Conservation (phyloP, 53 echinoderm and acorn worm species). For the Holothuria scabra region DNA sequence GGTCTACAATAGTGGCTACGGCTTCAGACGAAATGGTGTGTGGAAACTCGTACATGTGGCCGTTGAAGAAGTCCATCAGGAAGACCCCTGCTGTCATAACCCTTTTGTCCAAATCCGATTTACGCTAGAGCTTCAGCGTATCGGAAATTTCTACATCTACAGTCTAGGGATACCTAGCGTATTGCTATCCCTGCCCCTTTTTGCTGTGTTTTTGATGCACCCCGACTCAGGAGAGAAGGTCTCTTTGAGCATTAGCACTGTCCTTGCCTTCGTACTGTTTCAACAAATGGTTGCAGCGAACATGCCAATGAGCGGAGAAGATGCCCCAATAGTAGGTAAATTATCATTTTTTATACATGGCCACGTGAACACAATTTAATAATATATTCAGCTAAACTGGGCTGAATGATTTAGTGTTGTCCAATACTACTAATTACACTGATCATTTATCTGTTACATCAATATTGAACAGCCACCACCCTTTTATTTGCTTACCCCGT, state of each 20-base stretch:
- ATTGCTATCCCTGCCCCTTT: conserved; percentile 54
- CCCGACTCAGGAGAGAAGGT: conserved; percentile 77
- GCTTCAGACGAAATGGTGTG: conserved; percentile 32
- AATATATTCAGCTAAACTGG: no score
- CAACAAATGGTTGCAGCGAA: conserved; percentile 67
- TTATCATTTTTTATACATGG: no score
- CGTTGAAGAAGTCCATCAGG: background rate
- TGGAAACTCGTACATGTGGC: conserved; percentile 4
- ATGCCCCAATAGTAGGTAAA: conserved; percentile 23
- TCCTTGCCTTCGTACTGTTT: conserved; percentile 65
- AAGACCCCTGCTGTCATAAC: conserved; percentile 53
- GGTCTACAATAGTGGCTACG: background rate
- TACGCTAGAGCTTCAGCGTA: conserved; percentile 40
- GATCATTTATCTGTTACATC: no score
- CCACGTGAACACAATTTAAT: no score
- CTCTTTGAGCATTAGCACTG: conserved; percentile 68
- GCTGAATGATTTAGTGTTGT: no score
- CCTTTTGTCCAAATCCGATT: conserved; percentile 50
- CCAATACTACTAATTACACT: no score
- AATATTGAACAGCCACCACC: no score
- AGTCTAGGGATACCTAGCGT: conserved; percentile 66
- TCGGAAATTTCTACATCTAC: conserved; percentile 59
- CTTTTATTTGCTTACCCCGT: no score
- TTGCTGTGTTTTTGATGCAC: conserved; percentile 66
- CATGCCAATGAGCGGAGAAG: conserved; percentile 56